Evolutionary conservation across 1,140 invertebrate genomes (phyloP), one percentile per base, ranked within the genome.

Genomic region (Drosophila equinoxialis): DNA sequence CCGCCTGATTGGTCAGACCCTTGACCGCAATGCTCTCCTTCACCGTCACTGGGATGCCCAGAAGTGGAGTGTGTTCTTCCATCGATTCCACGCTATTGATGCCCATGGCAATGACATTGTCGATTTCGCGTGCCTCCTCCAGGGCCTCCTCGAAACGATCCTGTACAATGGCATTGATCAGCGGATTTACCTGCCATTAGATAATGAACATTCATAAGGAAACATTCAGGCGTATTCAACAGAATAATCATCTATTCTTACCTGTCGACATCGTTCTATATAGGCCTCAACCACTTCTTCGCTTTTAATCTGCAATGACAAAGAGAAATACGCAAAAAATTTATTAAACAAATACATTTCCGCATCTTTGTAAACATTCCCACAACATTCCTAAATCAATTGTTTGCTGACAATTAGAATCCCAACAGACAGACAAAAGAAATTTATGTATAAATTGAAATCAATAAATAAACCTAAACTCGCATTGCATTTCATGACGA

Each of bases 141-240:
- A 96, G 63, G 1, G 96, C 96, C 13, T 91, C 91, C 37, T 94
- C 93, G 81, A 95, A 96, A 42, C 95, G 92, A 70, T 95, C 93
- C 70, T 95, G 94, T 0, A 95, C 95, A 13, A 96, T 93, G 17
- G 94, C 94, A 92, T 96, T 96, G 23, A 96, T 74, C n/a, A 94
- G 79, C 3, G 94, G 94, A 92, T 96, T 95, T 0, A 96, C 94
- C 76, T 94, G 93, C 35, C 35, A 92, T 82, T 68, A 17, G 30
- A 11, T 1, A 8, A 8, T 11, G 6, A 0, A 13, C 10, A 13
- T 1, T 7, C 6, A 13, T n/a, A 20, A 26, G 35, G 10, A 35
- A 41, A 54, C 13, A 1, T 30, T 30, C n/a, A 6, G 30, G 10
- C 10, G 7, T 11, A 58, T 17, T 8, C 17, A 11, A 13, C 33